Evolutionary conservation across 2,797 vertebrate species (phyloP).

Genomic region (Catamblyrhynchus diadema): DNA sequence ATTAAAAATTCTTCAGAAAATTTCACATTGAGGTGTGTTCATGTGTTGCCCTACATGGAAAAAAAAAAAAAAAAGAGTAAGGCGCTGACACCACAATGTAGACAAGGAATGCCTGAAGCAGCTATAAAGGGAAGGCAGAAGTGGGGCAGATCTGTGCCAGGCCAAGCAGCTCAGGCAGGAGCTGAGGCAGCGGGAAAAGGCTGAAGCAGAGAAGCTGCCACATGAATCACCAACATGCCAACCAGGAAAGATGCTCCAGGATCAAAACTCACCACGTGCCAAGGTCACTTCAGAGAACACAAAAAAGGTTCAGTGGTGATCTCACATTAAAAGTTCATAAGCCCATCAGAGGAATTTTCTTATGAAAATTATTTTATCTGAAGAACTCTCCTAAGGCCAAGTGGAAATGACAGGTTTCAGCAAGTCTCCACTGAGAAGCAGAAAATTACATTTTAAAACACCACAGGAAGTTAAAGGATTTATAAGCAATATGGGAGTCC

Average conservation of each 20-base stretch:
- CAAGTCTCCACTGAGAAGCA: background rate
- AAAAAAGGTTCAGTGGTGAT: background rate
- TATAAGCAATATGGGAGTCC: background rate
- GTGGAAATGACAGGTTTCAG: background rate
- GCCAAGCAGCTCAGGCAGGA: background rate
- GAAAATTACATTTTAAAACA: background rate
- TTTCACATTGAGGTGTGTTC: background rate
- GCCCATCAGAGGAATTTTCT: background rate
- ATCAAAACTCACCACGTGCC: background rate
- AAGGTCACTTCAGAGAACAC: background rate
- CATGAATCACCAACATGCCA: background rate
- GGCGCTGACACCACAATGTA: accelerated
- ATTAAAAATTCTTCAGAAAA: background rate
- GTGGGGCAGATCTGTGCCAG: background rate
- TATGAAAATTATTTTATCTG: background rate
- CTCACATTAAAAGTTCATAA: background rate
- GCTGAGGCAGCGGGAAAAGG: background rate
- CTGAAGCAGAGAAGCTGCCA: background rate
- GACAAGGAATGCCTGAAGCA: background rate
- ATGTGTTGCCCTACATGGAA: background rate
- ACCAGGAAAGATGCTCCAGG: background rate
- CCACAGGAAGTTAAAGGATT: background rate
- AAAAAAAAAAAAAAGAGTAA: background rate
- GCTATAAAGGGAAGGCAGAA: background rate
- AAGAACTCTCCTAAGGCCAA: background rate